Evolutionary conservation across 2,888 invertebrate genomes (phyloP).

Genomic region (Nysson spinosus): DNA sequence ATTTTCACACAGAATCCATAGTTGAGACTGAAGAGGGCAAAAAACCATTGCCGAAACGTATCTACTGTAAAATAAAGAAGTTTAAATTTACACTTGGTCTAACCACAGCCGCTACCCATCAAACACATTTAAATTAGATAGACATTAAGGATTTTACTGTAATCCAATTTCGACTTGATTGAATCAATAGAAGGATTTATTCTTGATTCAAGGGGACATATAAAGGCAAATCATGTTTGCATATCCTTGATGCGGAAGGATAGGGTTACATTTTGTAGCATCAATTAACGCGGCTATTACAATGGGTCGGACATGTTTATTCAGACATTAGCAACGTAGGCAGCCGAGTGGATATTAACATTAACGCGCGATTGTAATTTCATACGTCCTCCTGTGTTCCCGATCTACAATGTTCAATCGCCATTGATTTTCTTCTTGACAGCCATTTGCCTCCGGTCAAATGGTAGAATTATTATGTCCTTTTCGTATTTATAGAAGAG

Average conservation of each 20-base stretch:
- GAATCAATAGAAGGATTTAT: not conserved
- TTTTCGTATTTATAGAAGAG: not conserved
- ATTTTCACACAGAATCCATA: too few relatives aligned
- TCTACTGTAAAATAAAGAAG: too few relatives aligned
- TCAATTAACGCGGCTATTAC: conserved; percentile 51
- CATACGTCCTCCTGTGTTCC: conserved; percentile 27
- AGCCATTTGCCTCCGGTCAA: not conserved
- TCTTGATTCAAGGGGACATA: not conserved
- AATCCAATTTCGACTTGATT: not conserved
- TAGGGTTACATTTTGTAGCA: conserved; percentile 5
- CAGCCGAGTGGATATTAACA: conserved; percentile 55
- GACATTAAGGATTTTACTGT: too few relatives aligned
- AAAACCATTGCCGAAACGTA: too few relatives aligned
- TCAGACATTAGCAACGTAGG: conserved; percentile 60
- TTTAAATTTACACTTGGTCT: too few relatives aligned
- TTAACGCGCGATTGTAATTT: conserved; percentile 45
- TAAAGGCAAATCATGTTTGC: conserved; percentile 11
- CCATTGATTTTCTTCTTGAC: conserved; percentile 14
- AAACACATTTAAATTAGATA: too few relatives aligned
- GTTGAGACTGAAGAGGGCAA: too few relatives aligned
- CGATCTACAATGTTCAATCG: not conserved
- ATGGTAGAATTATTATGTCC: not conserved
- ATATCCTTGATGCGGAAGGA: not conserved
- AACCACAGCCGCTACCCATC: too few relatives aligned
- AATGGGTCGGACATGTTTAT: conserved; percentile 59